A percentile compares a stretch with the other conserved stretches of the same genome.
phyloP scores from a whole-genome alignment of 2,113 vertebrate species.

The Paramisgurnus dabryanus region DNA sequence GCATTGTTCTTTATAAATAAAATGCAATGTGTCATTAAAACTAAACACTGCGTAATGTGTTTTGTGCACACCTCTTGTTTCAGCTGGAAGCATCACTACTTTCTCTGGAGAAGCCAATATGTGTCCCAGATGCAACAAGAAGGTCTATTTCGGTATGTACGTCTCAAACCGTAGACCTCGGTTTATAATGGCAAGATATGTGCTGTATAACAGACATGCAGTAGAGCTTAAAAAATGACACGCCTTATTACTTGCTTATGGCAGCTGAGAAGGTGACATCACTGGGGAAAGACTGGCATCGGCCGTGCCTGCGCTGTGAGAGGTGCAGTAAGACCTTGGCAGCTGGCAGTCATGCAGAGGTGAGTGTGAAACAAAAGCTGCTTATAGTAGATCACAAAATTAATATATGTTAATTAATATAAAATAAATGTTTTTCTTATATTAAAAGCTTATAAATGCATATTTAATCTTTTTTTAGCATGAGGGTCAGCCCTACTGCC shows the following conservation, averaged over 20 bases:
- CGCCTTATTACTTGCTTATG: neutral
- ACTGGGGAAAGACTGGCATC: slow-evolving; percentile 97
- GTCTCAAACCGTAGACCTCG: neutral
- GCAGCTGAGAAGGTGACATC: slow-evolving; percentile 97
- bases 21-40: neutral
- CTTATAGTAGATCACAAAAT: neutral
- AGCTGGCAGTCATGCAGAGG: slow-evolving; percentile 93
- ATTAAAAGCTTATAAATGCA: neutral
- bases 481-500: slow-evolving; percentile 92
- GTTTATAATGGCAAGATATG: neutral
- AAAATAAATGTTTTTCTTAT: too few relatives aligned
- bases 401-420: too few relatives aligned
- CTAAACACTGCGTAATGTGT: neutral
- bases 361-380: slow-evolving; percentile 57
- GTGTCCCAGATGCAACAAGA: slow-evolving; percentile 92
- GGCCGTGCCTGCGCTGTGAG: slow-evolving; percentile 94
- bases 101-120: slow-evolving; percentile 94
- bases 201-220: neutral
- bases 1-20: too few relatives aligned
- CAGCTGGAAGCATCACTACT: slow-evolving; percentile 90
- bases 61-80: neutral
- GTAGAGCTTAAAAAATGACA: slow-evolving; percentile 3
- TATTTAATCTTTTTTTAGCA: slow-evolving; percentile 74
- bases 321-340: slow-evolving; percentile 93
- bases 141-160: slow-evolving; percentile 93